Conservation (phyloP, 2,888 invertebrate genomes). For the Lochmaea capreae region DNA sequence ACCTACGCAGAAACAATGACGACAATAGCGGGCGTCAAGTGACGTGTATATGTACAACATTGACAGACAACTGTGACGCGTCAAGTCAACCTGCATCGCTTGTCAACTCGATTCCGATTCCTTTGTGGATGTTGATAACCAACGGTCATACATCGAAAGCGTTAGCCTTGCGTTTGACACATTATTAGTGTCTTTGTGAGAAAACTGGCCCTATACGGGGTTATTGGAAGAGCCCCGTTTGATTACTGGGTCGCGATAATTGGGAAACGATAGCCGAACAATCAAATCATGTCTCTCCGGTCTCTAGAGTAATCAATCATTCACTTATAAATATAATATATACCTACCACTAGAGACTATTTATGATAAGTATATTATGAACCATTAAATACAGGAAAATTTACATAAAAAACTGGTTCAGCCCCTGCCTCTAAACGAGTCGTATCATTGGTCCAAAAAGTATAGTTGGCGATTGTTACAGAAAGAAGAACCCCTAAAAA, state of each 20-base stretch:
- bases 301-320: conserved; percentile 29
- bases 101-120: conserved; percentile 57
- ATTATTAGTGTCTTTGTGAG: conserved; percentile 51
- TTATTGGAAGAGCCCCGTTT: conserved; percentile 33
- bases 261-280: conserved; percentile 33
- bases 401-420: conserved; percentile 8
- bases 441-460: conserved; percentile 33
- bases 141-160: conserved; percentile 58
- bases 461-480: conserved; percentile 33
- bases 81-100: conserved; percentile 58
- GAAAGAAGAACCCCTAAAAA: conserved; percentile 26
- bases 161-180: conserved; percentile 59
- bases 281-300: conserved; percentile 3
- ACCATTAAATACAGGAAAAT: background rate
- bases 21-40: conserved; percentile 59
- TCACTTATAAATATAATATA: background rate
- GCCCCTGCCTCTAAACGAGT: conserved; percentile 15
- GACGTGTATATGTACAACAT: conserved; percentile 56
- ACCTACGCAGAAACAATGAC: conserved; percentile 53
- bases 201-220: conserved; percentile 30
- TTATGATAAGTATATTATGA: too few relatives aligned
- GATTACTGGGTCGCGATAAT: conserved; percentile 34
- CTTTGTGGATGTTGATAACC: conserved; percentile 59
- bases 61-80: conserved; percentile 60
- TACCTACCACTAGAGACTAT: too few relatives aligned